Evolutionary conservation across 2,888 invertebrate species (phyloP).

Genomic region (Drosophila nr. medialis): DNA sequence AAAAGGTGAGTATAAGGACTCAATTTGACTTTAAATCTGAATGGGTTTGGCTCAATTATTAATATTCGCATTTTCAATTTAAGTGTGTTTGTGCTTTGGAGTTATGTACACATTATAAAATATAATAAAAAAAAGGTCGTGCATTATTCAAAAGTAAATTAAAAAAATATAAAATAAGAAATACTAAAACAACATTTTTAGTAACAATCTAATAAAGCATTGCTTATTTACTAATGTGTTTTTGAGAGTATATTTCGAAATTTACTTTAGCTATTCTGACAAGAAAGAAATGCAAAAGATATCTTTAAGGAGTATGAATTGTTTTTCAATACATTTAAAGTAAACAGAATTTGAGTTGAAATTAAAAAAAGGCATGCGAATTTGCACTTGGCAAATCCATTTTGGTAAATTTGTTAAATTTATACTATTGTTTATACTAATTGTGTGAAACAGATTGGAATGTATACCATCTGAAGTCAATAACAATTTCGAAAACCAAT

Average conservation of each 20-base stretch:
- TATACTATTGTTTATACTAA: no score
- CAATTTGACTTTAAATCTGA: background rate
- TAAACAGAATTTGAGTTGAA: background rate
- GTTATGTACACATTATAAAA: background rate
- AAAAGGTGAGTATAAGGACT: constrained; percentile 28
- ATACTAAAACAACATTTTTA: no score
- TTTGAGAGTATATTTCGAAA: background rate
- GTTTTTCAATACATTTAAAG: background rate
- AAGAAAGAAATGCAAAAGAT: background rate
- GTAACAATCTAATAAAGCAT: background rate
- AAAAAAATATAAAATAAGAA: background rate
- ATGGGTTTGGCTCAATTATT: background rate
- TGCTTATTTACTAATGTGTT: background rate
- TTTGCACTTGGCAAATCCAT: background rate
- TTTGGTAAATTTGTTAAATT: background rate
- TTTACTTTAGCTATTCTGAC: background rate
- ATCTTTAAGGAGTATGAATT: background rate
- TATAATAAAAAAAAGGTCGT: background rate
- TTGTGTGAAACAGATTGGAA: background rate
- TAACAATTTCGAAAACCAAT: background rate
- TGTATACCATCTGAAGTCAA: background rate
- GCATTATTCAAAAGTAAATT: background rate
- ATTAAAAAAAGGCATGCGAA: background rate
- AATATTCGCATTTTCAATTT: background rate
- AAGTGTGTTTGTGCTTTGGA: background rate